Conservation (phyloP, 1,140 invertebrate species). For the Limonius californicus region DNA sequence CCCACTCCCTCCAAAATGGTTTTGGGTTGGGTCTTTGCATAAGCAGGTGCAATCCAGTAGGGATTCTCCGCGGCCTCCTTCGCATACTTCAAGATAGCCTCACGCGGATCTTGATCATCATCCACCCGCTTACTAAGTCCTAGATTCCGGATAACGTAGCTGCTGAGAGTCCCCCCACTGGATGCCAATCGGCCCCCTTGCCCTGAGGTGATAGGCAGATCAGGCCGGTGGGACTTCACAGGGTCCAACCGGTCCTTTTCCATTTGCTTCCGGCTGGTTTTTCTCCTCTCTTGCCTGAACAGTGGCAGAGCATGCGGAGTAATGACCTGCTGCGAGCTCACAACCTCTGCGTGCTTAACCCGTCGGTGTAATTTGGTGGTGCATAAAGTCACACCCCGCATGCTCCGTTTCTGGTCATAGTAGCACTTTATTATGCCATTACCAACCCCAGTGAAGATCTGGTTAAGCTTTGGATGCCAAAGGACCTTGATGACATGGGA, state of each 20-base stretch:
- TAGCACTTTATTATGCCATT: conserved; percentile 88
- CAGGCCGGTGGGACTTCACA: conserved; percentile 87
- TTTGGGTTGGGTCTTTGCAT: conserved; percentile 78
- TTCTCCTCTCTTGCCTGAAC: conserved; percentile 88
- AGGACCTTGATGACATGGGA: conserved; percentile 83
- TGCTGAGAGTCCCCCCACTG: conserved; percentile 93
- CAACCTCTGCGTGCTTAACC: conserved; percentile 77
- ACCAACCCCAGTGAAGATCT: conserved; percentile 89
- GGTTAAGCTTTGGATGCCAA: conserved; percentile 97
- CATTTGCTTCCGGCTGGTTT: conserved; percentile 85
- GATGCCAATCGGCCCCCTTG: conserved; percentile 91
- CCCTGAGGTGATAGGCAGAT: conserved; percentile 92
- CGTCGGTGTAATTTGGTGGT: conserved; percentile 77
- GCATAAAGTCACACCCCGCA: conserved; percentile 89
- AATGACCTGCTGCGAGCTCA: conserved; percentile 91
- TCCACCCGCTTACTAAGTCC: conserved; percentile 90
- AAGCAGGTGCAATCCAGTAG: conserved; percentile 92
- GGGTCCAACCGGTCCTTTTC: conserved; percentile 91
- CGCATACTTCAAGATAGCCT: conserved; percentile 94
- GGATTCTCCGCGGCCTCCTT: conserved; percentile 97
- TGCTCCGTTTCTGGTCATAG: conserved; percentile 82
- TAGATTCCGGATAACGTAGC: conserved; percentile 94
- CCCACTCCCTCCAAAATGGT: conserved; percentile 66
- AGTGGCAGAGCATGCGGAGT: conserved; percentile 95
- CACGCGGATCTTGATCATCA: conserved; percentile 94